Base-by-base conservation (phyloP, 2,888 invertebrate species). In the Cryptocephalus primarius region DNA sequence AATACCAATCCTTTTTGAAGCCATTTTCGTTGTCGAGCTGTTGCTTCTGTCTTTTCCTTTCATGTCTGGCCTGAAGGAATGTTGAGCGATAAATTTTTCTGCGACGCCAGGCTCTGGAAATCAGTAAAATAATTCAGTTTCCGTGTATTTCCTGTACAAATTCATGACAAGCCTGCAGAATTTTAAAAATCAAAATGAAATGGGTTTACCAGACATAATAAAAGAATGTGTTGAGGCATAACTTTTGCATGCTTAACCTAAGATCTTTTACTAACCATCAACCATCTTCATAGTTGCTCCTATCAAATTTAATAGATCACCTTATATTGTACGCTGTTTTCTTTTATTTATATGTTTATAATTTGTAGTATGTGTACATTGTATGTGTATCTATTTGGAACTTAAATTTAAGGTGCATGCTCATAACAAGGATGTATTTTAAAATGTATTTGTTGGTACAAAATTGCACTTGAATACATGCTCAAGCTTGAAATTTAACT, bases 81-180 rank as follows among this genome's bases (percentile, higher is more conserved):
- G 55, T 57, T 58, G 61, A 60, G 42, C 57, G 50, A 65, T 66
- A 67, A 39, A 61, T 52, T 55, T 67, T 67, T 47, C 66, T 60
- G 53, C 65, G 60, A 39, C 67, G 58, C 67, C 67, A 68, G 48
- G 65, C 58, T 54, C 69, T 68, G 52, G 40, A 52, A 45, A 52
- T 40, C 42, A 13, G 33, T 41, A 12, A 38, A 43, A 38, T 34
- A n/a, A 10, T 44, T 33, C 38, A 44, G 34, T 44, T 31, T 41
- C 32, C 2, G n/a, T n/a, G n/a, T n/a, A n/a, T n/a, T 11, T 41
- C 9, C 3, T 39, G 13, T 14, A n/a, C 13, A 10, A n/a, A n/a
- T 10, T 39, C 9, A 8, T 22, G 9, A 4, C 9, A 40, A n/a
- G 31, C 31, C n/a, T 6, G 12, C n/a, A 31, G 40, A n/a, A 31